Evolutionary conservation across 35 echinoderm and acorn worm species (phyloP), one percentile per base, ranked within the genome.

Genomic region (Apostichopus japonicus): DNA sequence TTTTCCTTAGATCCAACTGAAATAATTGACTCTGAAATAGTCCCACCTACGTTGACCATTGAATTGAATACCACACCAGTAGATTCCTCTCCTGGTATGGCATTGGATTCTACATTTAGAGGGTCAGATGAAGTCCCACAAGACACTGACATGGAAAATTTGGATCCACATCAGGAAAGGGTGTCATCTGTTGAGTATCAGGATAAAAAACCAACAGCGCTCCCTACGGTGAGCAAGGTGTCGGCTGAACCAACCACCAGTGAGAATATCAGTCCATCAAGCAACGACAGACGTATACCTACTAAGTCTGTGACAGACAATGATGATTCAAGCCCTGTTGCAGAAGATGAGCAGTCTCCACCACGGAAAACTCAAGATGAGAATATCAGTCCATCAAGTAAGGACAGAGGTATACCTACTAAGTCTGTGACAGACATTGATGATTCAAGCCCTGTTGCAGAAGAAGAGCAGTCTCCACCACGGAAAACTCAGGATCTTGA

Each of bases 11-110:
- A 61, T 61, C 57, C 57, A 61, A 13, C 57, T 10, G 57, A 61
- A 75, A 75, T 8, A 19, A 75, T 21, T 19, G 71, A 75, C 6
- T 6, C 71, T 75, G 71, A 75, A 19, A 75, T 75, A 75, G 15
- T 75, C 6, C 6, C 17, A 75, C 71, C 71, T 7, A 75, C 71
- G 7, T 19, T 75, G 17, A 14, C 65, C 62, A 22, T 44, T 24
- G 62, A 89, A 24, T 11, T 89, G 16, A 71, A 89, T 56, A 87
- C 53, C 33, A 71, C 86, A 65, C 53, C 63, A 44, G 5, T 23
- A 89, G 55, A 24, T 53, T 6, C 11, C 15, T 17, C 15, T 54
- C 10, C 44, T 16, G 44, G 44, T 83, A 51, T 54, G 55, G 16
- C 24, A 54, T 54, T 87, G 54, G 71, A 75, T 6, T n/a, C 71